phyloP scores from a whole-genome alignment of 1,140 invertebrate species.

The Micrasema minimum region DNA sequence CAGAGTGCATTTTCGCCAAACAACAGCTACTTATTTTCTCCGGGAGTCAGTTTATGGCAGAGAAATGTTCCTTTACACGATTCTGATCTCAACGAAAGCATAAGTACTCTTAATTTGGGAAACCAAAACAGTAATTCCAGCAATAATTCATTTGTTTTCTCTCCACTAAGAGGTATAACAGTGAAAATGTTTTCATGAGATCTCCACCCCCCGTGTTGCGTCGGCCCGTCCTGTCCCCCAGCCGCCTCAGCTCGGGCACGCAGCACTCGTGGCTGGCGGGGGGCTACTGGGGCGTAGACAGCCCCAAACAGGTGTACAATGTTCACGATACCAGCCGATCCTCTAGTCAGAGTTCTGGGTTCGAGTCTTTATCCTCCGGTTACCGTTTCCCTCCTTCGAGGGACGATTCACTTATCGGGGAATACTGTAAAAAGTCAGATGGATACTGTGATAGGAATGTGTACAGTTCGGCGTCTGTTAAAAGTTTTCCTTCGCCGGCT shows the following conservation, averaged over 20 bases:
- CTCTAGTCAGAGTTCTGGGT: conserved; percentile 67
- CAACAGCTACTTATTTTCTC: neutral
- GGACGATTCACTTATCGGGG: conserved; percentile 62
- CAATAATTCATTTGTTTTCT: conserved; percentile 58
- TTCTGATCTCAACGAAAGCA: conserved; percentile 64
- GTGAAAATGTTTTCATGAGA: conserved; percentile 61
- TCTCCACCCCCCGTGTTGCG: conserved; percentile 54
- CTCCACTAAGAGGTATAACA: conserved; percentile 61
- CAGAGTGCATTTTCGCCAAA: conserved; percentile 8
- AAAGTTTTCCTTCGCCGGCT: conserved; percentile 33
- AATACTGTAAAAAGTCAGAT: conserved; percentile 56
- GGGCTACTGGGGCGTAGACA: conserved; percentile 65
- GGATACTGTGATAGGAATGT: conserved; percentile 21
- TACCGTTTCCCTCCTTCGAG: conserved; percentile 61
- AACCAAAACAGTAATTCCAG: conserved; percentile 19
- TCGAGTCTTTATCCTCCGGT: conserved; percentile 65
- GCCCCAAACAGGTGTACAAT: conserved; percentile 59
- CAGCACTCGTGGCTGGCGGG: conserved; percentile 64
- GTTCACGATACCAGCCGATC: conserved; percentile 61
- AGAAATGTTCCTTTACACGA: conserved; percentile 55
- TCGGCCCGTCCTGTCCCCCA: conserved; percentile 63
- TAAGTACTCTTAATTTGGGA: conserved; percentile 55
- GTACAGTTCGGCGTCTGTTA: conserved; percentile 28
- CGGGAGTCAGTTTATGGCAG: conserved; percentile 24
- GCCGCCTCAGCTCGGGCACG: conserved; percentile 62